Base-by-base conservation (phyloP, 2,113 vertebrate species). In the Prionailurus viverrinus region DNA sequence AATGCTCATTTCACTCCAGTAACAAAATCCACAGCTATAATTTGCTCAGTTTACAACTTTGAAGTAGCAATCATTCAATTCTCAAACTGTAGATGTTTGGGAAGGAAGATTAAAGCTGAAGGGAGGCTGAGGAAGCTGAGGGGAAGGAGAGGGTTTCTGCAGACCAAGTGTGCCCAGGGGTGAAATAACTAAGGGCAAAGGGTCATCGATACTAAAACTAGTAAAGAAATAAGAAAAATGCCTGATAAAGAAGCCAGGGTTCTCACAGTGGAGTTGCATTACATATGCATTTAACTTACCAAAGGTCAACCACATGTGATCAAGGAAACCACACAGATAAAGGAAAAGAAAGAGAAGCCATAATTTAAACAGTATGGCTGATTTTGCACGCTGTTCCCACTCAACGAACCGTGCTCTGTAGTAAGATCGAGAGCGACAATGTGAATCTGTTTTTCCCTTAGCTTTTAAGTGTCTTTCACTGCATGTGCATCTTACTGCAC, bases 41-140 rank as follows among this genome's bases (percentile, higher is more conserved):
- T 96, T 97, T 89, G 9, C 82, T 94, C 55, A 18, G 48, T 94
- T 96, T 91, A 96, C 92, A 93, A 83, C 69, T 76, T 23, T 81
- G 79, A 95, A 92, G 74, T 45, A 90, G 36, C 79, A 81, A 84
- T 74, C 69, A 63, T 8, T 2, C 51, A 84, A 96, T 92, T 79
- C 83, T 94, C 78, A 79, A 90, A 78, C 36, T 86, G 89, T 83
- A 76, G 91, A 71, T 6, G 18, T 48, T 97, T 83, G 65, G 71
- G 10, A 84, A 86, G 68, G 36, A 89, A 58, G 93, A 84, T 95
- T 73, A 89, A 82, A 96, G 39, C 61, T 48, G 41, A 80, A 73
- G 69, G 1, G 36, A 55, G n/a, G 7, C 7, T 66, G 21, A 82
- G 25, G 79, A 95, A 36, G 83, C 1, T 10, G 41, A 58, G 36